Evolutionary conservation across 2,797 vertebrate genomes (phyloP).

Genomic region (Lagocephalus sceleratus): DNA sequence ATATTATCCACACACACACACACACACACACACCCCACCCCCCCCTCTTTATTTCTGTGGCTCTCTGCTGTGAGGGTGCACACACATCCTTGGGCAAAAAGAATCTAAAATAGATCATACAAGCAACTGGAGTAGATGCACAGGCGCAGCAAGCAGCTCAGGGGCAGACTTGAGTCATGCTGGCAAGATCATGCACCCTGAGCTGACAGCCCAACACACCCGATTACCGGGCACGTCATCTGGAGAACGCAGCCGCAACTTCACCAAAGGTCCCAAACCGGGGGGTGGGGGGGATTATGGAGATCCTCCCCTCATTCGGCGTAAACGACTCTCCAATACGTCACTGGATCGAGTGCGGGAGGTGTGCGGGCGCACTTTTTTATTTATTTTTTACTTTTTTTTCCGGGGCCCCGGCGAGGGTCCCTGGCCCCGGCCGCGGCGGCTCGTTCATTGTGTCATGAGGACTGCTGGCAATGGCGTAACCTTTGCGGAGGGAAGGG

Average conservation of each 20-base stretch:
- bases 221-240: conserved; percentile 71
- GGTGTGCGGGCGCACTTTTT: conserved; percentile 21
- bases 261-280: conserved; percentile 42
- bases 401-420: conserved; percentile 55
- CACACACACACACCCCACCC: conserved; percentile 31
- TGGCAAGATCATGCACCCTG: conserved; percentile 77
- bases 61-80: conserved; percentile 72
- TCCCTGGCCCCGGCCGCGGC: conserved; percentile 43
- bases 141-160: conserved; percentile 73
- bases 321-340: conserved; percentile 11
- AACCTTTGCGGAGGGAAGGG: conserved; percentile 72
- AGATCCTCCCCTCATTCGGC: conserved; percentile 13
- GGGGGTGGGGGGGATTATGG: conserved; percentile 2
- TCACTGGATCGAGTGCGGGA: conserved; percentile 15
- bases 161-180: conserved; percentile 81
- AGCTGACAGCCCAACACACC: conserved; percentile 72
- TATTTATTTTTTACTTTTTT: too few species aligned
- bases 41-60: conserved; percentile 54
- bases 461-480: conserved; percentile 76
- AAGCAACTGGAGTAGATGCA: conserved; percentile 73
- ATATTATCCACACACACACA: conserved; percentile 42
- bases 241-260: conserved; percentile 55
- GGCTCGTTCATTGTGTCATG: conserved; percentile 74
- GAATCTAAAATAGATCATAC: conserved; percentile 79
- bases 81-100: conserved; percentile 75